Evolutionary conservation across 1,140 invertebrate genomes (phyloP), one percentile per base, ranked within the genome.

Genomic region (Chionoecetes opilio): DNA sequence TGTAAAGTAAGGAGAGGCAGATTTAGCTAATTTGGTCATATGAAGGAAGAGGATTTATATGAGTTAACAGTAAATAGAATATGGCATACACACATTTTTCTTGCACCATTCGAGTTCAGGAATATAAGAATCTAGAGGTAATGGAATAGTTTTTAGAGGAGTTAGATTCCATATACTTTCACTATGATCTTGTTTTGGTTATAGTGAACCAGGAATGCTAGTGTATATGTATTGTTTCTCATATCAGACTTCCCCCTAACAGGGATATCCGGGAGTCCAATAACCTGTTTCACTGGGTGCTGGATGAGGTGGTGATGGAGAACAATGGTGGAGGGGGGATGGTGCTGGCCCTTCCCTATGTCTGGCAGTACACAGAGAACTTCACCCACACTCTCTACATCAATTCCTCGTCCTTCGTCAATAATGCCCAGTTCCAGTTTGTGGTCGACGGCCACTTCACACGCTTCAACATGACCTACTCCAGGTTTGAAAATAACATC

Each of bases 281-380:
- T 96, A 99, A 99, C 97, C 97, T 99, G 0, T 99, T 99, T 97
- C 99, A 99, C 96, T 99, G 99, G 98, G 97, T 98, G 35, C 97
- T 99, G 41, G 98, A 98, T 97, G 99, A 99, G 96, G 98, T 98
- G 96, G 98, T 98, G 0, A 98, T 99, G 63, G 98, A 99, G 96
- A 97, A 98, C 96, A 99, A 99, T 97, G 97, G 97, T 92, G 97
- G 97, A 41, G 98, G 98, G 34, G 99, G 99, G 29, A 98, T 99
- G 95, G 98, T 99, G 96, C 97, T 99, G 1, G 97, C 98, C 0
- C 97, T 99, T 21, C 99, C 99, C 0, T 99, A 99, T 96, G 99
- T 99, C 14, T 99, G 99, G 98, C 98, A 99, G 96, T 99, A 99
- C 96, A 98, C 99, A 96, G 99, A 99, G 97, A 99, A 99, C 96